These are phyloP conservation scores for Drosophila nigricruria DNA, from an alignment of 2,888 invertebrate genomes.

Conservation along the genomic window DNA sequence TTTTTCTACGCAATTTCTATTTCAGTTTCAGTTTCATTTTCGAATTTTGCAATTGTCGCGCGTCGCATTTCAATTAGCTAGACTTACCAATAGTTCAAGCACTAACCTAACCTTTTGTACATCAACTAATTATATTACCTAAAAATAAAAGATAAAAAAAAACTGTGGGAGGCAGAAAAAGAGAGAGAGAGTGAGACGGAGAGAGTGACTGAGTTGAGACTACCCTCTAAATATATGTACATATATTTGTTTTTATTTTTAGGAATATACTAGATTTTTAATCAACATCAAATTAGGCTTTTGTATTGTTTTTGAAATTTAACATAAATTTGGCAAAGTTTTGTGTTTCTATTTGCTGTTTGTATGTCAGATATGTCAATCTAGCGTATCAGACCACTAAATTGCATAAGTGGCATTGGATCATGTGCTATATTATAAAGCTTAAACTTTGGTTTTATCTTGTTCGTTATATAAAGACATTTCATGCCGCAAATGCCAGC, in stretches of 20 bases:
- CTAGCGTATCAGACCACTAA: background rate
- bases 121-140: background rate
- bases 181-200: background rate
- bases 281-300: background rate
- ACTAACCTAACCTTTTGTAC: slow-evolving; percentile 26
- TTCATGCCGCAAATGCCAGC: no score
- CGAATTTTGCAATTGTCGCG: slow-evolving; percentile 32
- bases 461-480: no score
- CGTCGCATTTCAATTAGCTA: slow-evolving; percentile 67
- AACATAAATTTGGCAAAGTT: background rate
- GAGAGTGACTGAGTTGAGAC: background rate
- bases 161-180: background rate
- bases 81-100: slow-evolving; percentile 52
- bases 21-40: slow-evolving; percentile 5
- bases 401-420: background rate
- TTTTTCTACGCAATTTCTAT: slow-evolving; percentile 14
- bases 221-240: background rate
- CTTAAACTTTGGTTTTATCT: no score
- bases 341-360: background rate
- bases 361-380: background rate
- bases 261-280: background rate
- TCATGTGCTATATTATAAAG: background rate
- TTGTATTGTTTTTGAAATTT: background rate
- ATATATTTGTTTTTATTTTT: background rate
- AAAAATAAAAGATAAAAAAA: background rate